Conservation (phyloP, 2,113 vertebrate genomes). For the Thalassarche chlororhynchos region DNA sequence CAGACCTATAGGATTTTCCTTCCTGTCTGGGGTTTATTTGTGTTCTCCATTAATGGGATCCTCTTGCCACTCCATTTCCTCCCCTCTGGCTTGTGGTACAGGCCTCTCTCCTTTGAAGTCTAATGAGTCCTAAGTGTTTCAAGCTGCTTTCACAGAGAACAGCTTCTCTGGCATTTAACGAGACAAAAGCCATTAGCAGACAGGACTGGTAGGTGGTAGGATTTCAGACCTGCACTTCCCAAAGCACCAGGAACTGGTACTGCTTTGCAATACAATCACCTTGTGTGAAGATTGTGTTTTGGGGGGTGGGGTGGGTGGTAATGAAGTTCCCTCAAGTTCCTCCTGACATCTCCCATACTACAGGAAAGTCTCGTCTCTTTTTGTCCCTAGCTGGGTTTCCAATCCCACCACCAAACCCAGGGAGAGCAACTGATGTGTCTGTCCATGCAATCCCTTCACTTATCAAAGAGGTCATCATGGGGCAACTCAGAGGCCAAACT, state of each 20-base stretch:
- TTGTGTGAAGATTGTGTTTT: neutral
- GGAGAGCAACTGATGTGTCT: neutral
- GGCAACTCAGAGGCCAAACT: neutral
- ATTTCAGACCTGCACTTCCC: neutral
- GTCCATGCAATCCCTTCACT: neutral
- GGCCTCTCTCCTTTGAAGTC: constrained; percentile 49
- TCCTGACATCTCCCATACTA: neutral
- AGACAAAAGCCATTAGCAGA: constrained; percentile 55
- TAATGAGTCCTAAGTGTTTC: constrained; percentile 62
- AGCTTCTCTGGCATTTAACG: neutral
- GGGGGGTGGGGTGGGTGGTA: no score
- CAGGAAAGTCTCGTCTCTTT: neutral
- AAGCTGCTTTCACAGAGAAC: constrained; percentile 38
- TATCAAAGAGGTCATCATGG: neutral
- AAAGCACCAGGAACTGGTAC: neutral
- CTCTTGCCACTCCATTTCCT: constrained; percentile 45
- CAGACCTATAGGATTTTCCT: constrained; percentile 65
- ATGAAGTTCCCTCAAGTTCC: neutral
- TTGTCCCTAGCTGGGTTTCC: neutral
- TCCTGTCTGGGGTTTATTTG: constrained; percentile 66
- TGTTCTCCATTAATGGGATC: constrained; percentile 42
- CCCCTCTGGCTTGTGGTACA: neutral
- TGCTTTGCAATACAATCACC: neutral
- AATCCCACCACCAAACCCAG: neutral
- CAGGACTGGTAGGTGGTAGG: neutral